Base-by-base conservation (phyloP, 1,140 invertebrate species). In the Drosophila trapezifrons region DNA sequence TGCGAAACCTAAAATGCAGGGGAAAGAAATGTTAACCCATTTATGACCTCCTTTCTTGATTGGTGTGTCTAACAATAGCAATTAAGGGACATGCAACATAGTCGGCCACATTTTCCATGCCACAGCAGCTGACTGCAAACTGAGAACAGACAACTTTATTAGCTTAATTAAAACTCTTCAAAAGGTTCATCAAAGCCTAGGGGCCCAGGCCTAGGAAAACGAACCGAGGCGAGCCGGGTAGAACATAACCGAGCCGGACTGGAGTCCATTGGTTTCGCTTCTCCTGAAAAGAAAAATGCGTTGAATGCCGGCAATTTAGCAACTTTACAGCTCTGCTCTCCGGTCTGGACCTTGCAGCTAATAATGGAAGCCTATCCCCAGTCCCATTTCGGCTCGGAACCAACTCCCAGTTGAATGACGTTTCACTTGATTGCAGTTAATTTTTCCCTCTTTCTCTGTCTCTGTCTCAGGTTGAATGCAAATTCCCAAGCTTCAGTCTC, bases 351-450 rank as follows among this genome's bases (percentile, higher is more conserved):
- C 73, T 69, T 63, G 45, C 40, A 60, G 43, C 74, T 69, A 74
- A 89, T 89, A 89, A 89, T 80, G 80, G 80, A 75, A 80, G 79
- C 69, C 67, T 79, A 77, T 72, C 64, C 55, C 58, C 47, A 40
- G 47, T 38, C 38, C 56, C 69, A 67, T 63, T 60, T 45, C 58
- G 35, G 58, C 40, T 73, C 38, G 35, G 8, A 54, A 10, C 66
- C 67, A 63, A 54, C 58, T 65, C 64, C 59, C 63, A 58, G 79
- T 79, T 89, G 84, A 89, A 89, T 89, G 84, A 89, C 84, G 84
- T 85, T 89, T 89, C 64, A 85, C 77, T 89, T 89, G 84, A 89
- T 89, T 89, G 84, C 80, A 89, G 85, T 89, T 89, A 90, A 89
- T 89, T 89, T 89, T 70, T 66, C 35, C 52, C 47, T 42, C 60